phyloP scores from a whole-genome alignment of 2,888 invertebrate genomes.

The Pachliopta kotzebuea region DNA sequence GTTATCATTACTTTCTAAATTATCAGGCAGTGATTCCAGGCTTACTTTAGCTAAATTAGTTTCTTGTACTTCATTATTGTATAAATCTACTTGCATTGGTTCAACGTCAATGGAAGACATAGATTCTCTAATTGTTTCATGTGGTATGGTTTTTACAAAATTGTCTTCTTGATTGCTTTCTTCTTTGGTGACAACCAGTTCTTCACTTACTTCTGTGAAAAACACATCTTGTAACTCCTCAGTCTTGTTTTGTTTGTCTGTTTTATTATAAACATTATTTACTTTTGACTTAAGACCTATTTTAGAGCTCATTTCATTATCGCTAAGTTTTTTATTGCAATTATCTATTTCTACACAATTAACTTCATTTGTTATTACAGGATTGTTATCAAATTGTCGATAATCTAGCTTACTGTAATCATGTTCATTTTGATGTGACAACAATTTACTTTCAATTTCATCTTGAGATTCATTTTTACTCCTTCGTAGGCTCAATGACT shows the following conservation, averaged over 20 bases:
- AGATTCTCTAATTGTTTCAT: not conserved
- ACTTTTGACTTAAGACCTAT: not conserved
- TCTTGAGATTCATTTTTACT: slow-evolving; percentile 49
- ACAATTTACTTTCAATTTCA: slow-evolving; percentile 34
- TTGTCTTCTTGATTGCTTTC: slow-evolving; percentile 5
- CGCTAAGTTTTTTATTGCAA: not conserved
- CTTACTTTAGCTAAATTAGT: not conserved
- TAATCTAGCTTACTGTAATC: slow-evolving; percentile 43
- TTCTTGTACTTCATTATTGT: slow-evolving; percentile 1
- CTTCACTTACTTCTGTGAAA: slow-evolving; percentile 10
- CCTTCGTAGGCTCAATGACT: slow-evolving; percentile 49
- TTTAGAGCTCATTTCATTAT: not conserved
- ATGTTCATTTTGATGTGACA: slow-evolving; percentile 48
- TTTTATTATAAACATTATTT: not conserved
- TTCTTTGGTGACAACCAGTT: not conserved
- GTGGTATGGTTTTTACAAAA: slow-evolving; percentile 7
- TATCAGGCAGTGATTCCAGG: slow-evolving; percentile 1
- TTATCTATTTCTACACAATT: slow-evolving; percentile 29
- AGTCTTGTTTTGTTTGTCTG: not conserved
- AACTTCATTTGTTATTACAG: slow-evolving; percentile 18
- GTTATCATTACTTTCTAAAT: not conserved
- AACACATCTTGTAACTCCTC: not conserved
- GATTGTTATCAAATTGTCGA: slow-evolving; percentile 17
- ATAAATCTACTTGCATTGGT: slow-evolving; percentile 14
- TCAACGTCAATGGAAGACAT: not conserved